These are phyloP conservation scores for Neolamprologus toae DNA, from an alignment of 2,113 vertebrate species.

Conservation along the genomic window DNA sequence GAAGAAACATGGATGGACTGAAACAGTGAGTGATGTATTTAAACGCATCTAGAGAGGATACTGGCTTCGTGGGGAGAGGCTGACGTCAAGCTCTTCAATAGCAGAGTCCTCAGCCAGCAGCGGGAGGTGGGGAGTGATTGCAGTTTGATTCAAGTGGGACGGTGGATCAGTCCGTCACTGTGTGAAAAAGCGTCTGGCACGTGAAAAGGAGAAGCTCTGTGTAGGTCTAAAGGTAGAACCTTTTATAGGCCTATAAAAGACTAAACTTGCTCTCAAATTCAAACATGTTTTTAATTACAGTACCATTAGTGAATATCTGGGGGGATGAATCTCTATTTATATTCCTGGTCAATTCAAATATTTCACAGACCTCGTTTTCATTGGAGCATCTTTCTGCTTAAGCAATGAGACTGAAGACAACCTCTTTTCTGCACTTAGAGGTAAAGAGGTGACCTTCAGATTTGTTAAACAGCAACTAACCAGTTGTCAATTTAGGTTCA, in stretches of 20 bases:
- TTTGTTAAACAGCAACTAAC: background rate
- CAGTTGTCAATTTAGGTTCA: background rate
- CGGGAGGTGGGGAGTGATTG: background rate
- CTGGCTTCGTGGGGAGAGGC: background rate
- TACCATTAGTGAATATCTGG: background rate
- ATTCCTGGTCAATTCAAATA: background rate
- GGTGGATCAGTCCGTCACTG: background rate
- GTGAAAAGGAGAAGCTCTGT: background rate
- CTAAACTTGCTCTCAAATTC: background rate
- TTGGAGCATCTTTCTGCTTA: background rate
- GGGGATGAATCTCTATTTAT: background rate
- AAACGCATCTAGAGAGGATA: background rate
- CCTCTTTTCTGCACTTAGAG: background rate
- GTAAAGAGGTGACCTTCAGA: background rate
- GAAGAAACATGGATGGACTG: constrained; percentile 5
- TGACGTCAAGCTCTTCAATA: background rate
- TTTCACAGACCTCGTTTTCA: background rate
- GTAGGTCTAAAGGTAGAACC: background rate
- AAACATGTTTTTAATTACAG: background rate
- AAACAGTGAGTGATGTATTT: background rate
- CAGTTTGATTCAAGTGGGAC: background rate
- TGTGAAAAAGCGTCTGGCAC: background rate
- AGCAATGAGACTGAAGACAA: background rate
- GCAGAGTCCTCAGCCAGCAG: background rate
- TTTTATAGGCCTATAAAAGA: background rate